These are phyloP conservation scores for Drosophila bifasciata DNA, from an alignment of 1,140 invertebrate species.

Conservation along the genomic window DNA sequence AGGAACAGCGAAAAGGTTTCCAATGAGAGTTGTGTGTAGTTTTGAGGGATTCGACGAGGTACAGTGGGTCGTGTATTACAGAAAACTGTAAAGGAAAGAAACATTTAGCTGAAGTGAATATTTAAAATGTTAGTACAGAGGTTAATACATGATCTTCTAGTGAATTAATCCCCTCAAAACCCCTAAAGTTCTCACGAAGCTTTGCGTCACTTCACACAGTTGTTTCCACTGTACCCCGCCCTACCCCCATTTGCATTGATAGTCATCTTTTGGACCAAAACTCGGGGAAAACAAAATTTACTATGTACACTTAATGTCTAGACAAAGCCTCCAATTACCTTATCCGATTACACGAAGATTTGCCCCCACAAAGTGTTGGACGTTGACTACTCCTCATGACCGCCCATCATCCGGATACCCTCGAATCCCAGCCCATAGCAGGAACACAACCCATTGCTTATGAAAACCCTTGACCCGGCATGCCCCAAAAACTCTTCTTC, in stretches of 20 bases:
- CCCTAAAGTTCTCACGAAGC: no score
- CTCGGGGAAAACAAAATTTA: conserved; percentile 68
- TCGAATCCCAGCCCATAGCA: conserved; percentile 1
- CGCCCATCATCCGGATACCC: conserved; percentile 3
- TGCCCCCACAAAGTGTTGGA: conserved; percentile 65
- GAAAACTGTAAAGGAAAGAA: neutral
- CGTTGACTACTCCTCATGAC: conserved; percentile 34
- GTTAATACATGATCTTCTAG: no score
- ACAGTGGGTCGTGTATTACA: conserved; percentile 17
- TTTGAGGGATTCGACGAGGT: conserved; percentile 17
- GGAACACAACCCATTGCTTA: conserved; percentile 13
- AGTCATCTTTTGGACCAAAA: conserved; percentile 59
- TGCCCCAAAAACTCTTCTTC: conserved; percentile 37
- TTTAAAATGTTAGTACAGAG: neutral
- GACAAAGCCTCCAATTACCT: conserved; percentile 84
- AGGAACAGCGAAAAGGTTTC: conserved; percentile 41
- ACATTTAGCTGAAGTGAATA: neutral
- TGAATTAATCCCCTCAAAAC: no score
- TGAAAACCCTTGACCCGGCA: conserved; percentile 74
- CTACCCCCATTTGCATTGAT: conserved; percentile 11
- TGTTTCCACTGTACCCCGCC: conserved; percentile 23
- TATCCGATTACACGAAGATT: conserved; percentile 84
- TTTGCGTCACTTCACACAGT: conserved; percentile 42
- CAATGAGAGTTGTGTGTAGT: conserved; percentile 11
- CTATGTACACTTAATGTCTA: conserved; percentile 84